Base-by-base conservation (phyloP, 2,888 invertebrate genomes). In the Fissipunctia ypsillon region DNA sequence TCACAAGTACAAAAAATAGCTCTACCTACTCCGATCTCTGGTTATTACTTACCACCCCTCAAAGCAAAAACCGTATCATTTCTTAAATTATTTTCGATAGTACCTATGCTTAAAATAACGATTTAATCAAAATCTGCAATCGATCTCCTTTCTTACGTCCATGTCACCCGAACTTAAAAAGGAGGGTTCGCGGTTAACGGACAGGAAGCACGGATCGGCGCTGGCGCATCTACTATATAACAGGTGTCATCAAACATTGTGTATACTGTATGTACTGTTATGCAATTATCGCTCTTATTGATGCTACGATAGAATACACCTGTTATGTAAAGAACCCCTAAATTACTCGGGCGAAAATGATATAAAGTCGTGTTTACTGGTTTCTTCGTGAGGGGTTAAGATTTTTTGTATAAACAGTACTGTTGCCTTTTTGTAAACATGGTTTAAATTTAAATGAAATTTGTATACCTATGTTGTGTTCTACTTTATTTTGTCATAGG, bases 191-290 rank as follows among this genome's bases (percentile, higher is more conserved):
- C 63, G 76, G 70, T 75, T 79, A 86, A 83, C 78, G 76, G 75
- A 80, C 85, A 86, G 88, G 88, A 88, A 82, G 69, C 69, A 80
- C 72, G 87, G 73, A 69, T 61, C 80, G 69, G 64, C 83, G 85
- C 69, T 28, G 66, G 69, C 70, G 77, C 69, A 38, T 74, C 78
- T 68, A 60, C 59, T 48, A 66, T 35, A 76, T 6, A 78, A 78
- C 86, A 86, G 86, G 84, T 86, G 81, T 76, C 70, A 63, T 66
- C 64, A 56, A 41, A 48, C 68, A 28, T 61, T 50, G 10, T 48
- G 4, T 48, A 59, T 25, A 52, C 3, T 52, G 25, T 52, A 9
- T 41, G 16, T 25, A 10, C 19, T 65, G 64, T 14, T 65, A 78
- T 14, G 50, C 65, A 60, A 80, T 56, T 72, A 52, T 69, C 31